Conservation (phyloP, 1,140 invertebrate genomes). For the Bombus impatiens region DNA sequence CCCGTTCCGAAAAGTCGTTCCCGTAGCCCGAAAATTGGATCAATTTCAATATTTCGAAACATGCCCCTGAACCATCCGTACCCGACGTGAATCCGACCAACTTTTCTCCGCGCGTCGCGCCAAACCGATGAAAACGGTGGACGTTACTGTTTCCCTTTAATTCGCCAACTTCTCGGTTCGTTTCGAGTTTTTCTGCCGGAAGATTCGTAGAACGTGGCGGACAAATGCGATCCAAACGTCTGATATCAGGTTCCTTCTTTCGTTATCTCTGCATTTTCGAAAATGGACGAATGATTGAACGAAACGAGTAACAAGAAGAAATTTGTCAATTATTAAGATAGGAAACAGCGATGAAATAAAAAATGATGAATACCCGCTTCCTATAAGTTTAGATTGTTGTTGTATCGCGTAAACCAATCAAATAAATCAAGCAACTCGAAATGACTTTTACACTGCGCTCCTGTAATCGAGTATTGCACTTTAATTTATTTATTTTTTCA, state of each 20-base stretch:
- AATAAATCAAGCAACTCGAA: too few species aligned
- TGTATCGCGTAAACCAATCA: too few species aligned
- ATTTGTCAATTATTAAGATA: too few species aligned
- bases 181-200: neutral
- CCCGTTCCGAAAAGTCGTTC: neutral
- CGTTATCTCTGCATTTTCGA: too few species aligned
- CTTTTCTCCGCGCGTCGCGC: neutral
- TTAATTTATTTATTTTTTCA: too few species aligned
- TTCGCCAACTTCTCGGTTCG: neutral
- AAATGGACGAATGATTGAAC: too few species aligned
- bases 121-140: neutral
- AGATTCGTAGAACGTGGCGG: neutral
- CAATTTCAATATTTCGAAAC: conserved; percentile 38
- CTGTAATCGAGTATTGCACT: too few species aligned
- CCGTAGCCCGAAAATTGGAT: conserved; percentile 17
- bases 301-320: neutral
- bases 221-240: neutral
- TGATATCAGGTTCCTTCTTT: neutral
- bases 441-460: too few species aligned
- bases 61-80: neutral
- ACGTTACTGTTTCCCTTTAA: neutral
- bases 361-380: too few species aligned
- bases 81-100: neutral
- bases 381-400: too few species aligned
- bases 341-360: too few species aligned